phyloP scores from a whole-genome alignment of 2,797 vertebrate genomes.

The Trachurus trachurus region DNA sequence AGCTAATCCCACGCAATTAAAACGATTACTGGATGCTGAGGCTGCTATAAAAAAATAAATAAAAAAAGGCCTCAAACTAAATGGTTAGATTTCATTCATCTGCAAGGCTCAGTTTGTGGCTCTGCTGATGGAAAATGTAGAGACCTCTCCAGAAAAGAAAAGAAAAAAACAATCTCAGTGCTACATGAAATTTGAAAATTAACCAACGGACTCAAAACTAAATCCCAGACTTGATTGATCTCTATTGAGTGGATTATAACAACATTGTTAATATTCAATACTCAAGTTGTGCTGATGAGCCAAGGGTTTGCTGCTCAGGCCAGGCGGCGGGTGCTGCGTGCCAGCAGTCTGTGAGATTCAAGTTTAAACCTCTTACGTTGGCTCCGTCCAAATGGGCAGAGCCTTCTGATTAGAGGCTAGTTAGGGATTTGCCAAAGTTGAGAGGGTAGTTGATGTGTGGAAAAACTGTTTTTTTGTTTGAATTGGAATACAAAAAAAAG shows the following conservation, averaged over 20 bases:
- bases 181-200: constrained; percentile 9
- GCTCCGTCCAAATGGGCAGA: constrained; percentile 67
- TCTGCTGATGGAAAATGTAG: constrained; percentile 9
- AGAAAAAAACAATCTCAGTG: background rate
- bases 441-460: constrained; percentile 36
- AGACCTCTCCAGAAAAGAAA: background rate
- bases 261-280: constrained; percentile 51
- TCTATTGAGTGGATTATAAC: constrained; percentile 34
- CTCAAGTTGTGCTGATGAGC: constrained; percentile 54
- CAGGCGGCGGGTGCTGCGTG: constrained; percentile 43
- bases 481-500: constrained; percentile 39
- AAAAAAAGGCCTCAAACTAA: constrained; percentile 35
- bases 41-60: constrained; percentile 52
- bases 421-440: constrained; percentile 55
- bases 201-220: constrained; percentile 18
- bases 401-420: constrained; percentile 54
- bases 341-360: constrained; percentile 59
- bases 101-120: background rate
- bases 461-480: constrained; percentile 37
- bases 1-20: constrained; percentile 59
- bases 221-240: constrained; percentile 41
- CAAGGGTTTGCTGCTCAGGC: constrained; percentile 56
- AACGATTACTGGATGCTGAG: constrained; percentile 42
- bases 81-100: constrained; percentile 21
- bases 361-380: constrained; percentile 49